A percentile compares a stretch with the other conserved stretches of the same genome.
Evolutionary conservation across 2,888 invertebrate genomes (phyloP).

Genomic region (Meloe dianella): DNA sequence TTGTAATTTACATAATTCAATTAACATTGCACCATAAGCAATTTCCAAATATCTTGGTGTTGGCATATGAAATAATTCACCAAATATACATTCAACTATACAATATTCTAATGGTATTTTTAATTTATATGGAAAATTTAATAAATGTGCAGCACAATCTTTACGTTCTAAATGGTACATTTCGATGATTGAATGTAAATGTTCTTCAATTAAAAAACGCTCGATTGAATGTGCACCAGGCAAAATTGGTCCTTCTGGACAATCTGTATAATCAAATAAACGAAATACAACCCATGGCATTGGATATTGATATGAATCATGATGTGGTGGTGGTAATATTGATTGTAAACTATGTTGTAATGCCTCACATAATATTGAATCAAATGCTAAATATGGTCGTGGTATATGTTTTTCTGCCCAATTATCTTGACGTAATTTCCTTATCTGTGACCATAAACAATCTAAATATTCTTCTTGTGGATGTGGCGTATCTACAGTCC

Average conservation of each 20-base stretch:
- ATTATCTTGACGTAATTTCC: slow-evolving; percentile 89
- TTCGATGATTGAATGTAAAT: slow-evolving; percentile 91
- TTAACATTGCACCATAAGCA: slow-evolving; percentile 91
- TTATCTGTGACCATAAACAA: slow-evolving; percentile 94
- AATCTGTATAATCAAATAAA: slow-evolving; percentile 99
- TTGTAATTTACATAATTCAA: slow-evolving; percentile 96
- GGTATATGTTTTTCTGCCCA: slow-evolving; percentile 98
- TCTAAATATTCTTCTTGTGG: slow-evolving; percentile 97
- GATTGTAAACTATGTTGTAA: slow-evolving; percentile 93
- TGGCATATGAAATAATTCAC: slow-evolving; percentile 92
- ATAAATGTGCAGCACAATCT: slow-evolving; percentile 90
- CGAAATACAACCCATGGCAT: slow-evolving; percentile 94
- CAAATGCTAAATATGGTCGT: slow-evolving; percentile 94
- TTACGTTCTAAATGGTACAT: slow-evolving; percentile 88
- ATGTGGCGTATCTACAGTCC: slow-evolving; percentile 93
- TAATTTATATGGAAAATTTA: slow-evolving; percentile 90
- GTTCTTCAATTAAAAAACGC: slow-evolving; percentile 96
- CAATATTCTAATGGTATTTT: slow-evolving; percentile 98
- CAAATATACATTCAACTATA: slow-evolving; percentile 96
- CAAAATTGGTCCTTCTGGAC: slow-evolving; percentile 88
- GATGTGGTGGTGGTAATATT: slow-evolving; percentile 91
- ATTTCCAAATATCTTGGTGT: slow-evolving; percentile 88
- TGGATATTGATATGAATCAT: slow-evolving; percentile 88
- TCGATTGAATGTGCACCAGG: slow-evolving; percentile 98
- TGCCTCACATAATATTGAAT: slow-evolving; percentile 93